phyloP scores from a whole-genome alignment of 2,888 invertebrate genomes.

The Agonum fuliginosum region DNA sequence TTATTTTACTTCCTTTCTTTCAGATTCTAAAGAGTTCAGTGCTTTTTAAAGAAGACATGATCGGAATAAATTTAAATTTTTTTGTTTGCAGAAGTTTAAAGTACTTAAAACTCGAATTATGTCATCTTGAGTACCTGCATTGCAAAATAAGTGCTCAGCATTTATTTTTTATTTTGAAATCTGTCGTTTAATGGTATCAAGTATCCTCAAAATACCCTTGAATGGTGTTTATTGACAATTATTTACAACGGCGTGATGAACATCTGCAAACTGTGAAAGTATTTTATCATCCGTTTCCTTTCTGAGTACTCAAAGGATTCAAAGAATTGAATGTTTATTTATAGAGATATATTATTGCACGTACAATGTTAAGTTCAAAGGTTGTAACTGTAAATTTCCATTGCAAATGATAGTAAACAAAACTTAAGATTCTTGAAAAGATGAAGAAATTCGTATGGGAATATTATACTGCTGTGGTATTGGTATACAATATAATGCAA shows the following conservation, averaged over 20 bases:
- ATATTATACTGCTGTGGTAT: not conserved
- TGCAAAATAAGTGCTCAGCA: no score
- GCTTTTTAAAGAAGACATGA: not conserved
- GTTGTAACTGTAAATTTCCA: slow-evolving; percentile 12
- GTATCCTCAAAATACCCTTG: not conserved
- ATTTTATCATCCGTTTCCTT: slow-evolving; percentile 11
- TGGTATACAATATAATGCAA: no score
- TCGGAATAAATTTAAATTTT: not conserved
- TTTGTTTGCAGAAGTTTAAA: not conserved
- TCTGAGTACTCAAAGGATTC: slow-evolving; percentile 10
- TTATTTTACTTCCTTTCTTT: slow-evolving; percentile 1
- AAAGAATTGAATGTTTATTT: slow-evolving; percentile 9
- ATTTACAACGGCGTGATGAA: not conserved
- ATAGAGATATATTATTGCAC: not conserved
- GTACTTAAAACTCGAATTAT: no score
- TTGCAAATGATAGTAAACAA: slow-evolving; percentile 23
- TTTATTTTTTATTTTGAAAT: no score
- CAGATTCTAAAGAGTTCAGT: slow-evolving; percentile 24
- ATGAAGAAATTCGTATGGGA: not conserved
- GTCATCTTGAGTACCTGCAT: no score
- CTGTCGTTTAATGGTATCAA: no score
- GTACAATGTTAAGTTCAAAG: slow-evolving; percentile 25
- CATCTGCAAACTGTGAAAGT: slow-evolving; percentile 18
- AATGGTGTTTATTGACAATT: not conserved
- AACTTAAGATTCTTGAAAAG: not conserved